Evolutionary conservation across 2,888 invertebrate genomes (phyloP).

Genomic region (Drosophila limbata): DNA sequence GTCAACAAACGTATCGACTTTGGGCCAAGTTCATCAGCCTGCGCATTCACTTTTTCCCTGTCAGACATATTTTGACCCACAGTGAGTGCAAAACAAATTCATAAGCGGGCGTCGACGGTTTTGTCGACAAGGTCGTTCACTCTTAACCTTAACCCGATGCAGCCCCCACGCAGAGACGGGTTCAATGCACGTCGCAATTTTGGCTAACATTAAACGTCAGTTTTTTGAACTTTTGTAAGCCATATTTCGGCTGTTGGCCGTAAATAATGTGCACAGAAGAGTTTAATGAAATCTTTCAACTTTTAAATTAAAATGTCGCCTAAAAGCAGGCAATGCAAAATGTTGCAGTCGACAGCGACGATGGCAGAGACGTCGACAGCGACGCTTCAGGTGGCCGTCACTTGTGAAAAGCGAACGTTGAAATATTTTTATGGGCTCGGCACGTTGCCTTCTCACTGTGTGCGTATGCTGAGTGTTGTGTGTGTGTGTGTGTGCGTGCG

Average conservation of each 20-base stretch:
- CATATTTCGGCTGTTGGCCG: constrained; percentile 18
- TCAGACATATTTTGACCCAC: constrained; percentile 61
- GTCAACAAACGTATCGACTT: constrained; percentile 32
- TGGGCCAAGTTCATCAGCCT: constrained; percentile 44
- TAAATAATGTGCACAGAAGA: constrained; percentile 20
- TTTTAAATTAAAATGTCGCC: constrained; percentile 27
- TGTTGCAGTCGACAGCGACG: constrained; percentile 1
- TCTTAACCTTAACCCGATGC: constrained; percentile 67
- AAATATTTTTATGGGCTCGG: constrained; percentile 74
- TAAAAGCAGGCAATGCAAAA: constrained; percentile 55
- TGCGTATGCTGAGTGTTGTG: constrained; percentile 15
- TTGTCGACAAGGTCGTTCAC: constrained; percentile 68
- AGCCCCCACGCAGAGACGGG: constrained; percentile 26
- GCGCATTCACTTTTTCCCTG: constrained; percentile 49
- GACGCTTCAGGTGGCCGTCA: constrained; percentile 36
- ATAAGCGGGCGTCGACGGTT: constrained; percentile 45
- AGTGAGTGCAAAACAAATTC: constrained; percentile 20
- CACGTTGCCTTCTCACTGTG: constrained; percentile 50
- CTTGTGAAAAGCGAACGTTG: constrained; percentile 26
- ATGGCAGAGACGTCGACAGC: constrained; percentile 5
- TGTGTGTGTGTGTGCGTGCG: neutral
- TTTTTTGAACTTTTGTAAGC: constrained; percentile 58
- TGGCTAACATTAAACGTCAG: constrained; percentile 26
- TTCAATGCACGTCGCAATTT: constrained; percentile 55
- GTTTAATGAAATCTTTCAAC: constrained; percentile 23